Evolutionary conservation across 2,797 vertebrate species (phyloP).

Genomic region (Argentina silus): DNA sequence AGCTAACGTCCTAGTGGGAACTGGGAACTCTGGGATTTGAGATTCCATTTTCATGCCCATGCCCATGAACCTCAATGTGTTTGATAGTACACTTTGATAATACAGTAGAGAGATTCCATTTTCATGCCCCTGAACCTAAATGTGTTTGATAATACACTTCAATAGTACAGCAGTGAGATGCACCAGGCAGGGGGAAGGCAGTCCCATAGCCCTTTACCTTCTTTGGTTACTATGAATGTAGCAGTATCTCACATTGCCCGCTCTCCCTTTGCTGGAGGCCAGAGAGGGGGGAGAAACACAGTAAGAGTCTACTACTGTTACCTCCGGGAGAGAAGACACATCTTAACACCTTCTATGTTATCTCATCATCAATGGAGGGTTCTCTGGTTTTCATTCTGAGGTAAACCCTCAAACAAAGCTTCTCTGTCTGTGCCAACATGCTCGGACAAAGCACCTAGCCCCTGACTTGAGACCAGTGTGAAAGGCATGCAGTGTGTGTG

Average conservation of each 20-base stretch:
- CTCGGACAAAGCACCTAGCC: no score
- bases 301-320: conserved; percentile 49
- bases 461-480: no score
- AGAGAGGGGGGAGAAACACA: conserved; percentile 68
- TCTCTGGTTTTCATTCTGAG: no score
- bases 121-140: conserved; percentile 51
- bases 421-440: no score
- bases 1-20: conserved; percentile 24
- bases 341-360: neutral
- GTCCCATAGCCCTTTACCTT: conserved; percentile 78
- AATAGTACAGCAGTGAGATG: conserved; percentile 28
- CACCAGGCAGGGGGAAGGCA: conserved; percentile 35
- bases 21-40: no score
- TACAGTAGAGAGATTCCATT: conserved; percentile 30
- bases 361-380: neutral
- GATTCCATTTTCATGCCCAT: no score
- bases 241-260: conserved; percentile 82
- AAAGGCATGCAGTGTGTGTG: no score
- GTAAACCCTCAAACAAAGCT: no score
- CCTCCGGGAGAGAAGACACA: neutral
- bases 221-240: conserved; percentile 81
- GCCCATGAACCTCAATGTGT: no score
- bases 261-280: conserved; percentile 84
- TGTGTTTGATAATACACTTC: conserved; percentile 32
- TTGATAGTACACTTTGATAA: no score